phyloP scores from a whole-genome alignment of 2,888 invertebrate genomes.

The Agonum fuliginosum region DNA sequence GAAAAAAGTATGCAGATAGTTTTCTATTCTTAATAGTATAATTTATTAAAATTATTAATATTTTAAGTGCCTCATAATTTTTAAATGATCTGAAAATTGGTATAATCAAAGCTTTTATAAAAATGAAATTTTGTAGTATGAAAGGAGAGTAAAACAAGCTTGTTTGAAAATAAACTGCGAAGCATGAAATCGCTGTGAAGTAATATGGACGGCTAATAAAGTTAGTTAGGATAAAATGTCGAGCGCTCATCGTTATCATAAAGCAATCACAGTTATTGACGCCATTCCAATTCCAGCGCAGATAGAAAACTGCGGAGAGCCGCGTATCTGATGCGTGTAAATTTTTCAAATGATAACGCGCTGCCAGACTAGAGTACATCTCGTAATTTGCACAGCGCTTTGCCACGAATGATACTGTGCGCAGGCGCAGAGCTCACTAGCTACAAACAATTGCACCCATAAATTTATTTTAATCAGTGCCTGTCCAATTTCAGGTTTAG shows the following conservation, averaged over 20 bases:
- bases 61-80: slow-evolving; percentile 7
- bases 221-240: slow-evolving; percentile 26
- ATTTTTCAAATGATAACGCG: slow-evolving; percentile 52
- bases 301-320: slow-evolving; percentile 38
- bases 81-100: neutral
- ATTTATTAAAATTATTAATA: neutral
- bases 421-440: slow-evolving; percentile 47
- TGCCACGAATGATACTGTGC: slow-evolving; percentile 18
- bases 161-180: slow-evolving; percentile 23
- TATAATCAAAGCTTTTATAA: slow-evolving; percentile 18
- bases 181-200: slow-evolving; percentile 23
- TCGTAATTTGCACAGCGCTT: slow-evolving; percentile 51
- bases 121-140: neutral
- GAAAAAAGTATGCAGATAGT: too few species aligned
- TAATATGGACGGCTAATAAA: slow-evolving; percentile 17
- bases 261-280: slow-evolving; percentile 48
- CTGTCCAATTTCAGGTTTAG: slow-evolving; percentile 58
- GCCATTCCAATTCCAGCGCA: slow-evolving; percentile 40
- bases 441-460: slow-evolving; percentile 59
- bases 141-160: neutral
- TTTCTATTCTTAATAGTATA: too few species aligned
- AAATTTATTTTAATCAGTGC: slow-evolving; percentile 60
- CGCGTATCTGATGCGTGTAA: slow-evolving; percentile 51
- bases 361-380: slow-evolving; percentile 25
- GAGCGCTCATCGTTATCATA: slow-evolving; percentile 34